phyloP scores from a whole-genome alignment of 2,113 vertebrate genomes.

The Carassius gibelio region DNA sequence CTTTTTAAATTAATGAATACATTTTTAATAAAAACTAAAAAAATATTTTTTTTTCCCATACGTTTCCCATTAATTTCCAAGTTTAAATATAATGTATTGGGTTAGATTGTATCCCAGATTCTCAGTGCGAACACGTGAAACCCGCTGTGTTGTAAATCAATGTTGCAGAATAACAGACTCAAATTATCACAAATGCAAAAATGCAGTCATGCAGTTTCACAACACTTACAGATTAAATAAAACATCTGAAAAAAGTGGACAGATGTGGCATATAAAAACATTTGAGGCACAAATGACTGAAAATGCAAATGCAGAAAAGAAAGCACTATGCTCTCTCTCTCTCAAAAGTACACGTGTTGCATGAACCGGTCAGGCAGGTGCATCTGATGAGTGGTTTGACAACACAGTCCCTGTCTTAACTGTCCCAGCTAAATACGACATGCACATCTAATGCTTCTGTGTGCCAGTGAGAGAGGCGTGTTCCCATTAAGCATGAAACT shows the following conservation, averaged over 20 bases:
- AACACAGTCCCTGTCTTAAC: constrained; percentile 14
- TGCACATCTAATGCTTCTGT: constrained; percentile 10
- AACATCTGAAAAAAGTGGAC: neutral
- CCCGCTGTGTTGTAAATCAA: neutral
- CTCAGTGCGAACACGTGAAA: neutral
- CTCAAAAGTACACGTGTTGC: neutral
- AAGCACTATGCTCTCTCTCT: neutral
- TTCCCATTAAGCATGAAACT: constrained; percentile 38
- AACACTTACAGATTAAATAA: neutral
- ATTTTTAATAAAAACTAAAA: neutral
- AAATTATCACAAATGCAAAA: neutral
- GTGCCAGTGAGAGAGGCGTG: constrained; percentile 8
- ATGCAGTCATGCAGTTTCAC: neutral
- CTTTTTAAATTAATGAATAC: neutral
- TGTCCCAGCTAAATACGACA: neutral
- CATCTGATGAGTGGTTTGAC: constrained; percentile 8
- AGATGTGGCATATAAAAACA: neutral
- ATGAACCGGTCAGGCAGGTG: neutral
- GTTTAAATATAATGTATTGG: neutral
- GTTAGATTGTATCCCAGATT: neutral
- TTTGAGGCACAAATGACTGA: neutral
- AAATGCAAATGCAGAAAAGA: constrained; percentile 2
- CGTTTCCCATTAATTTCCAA: neutral
- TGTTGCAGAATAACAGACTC: constrained; percentile 17
- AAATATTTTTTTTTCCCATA: neutral